These are phyloP conservation scores for Stegostoma tigrinum DNA, from an alignment of 2,113 vertebrate species.

Conservation along the genomic window DNA sequence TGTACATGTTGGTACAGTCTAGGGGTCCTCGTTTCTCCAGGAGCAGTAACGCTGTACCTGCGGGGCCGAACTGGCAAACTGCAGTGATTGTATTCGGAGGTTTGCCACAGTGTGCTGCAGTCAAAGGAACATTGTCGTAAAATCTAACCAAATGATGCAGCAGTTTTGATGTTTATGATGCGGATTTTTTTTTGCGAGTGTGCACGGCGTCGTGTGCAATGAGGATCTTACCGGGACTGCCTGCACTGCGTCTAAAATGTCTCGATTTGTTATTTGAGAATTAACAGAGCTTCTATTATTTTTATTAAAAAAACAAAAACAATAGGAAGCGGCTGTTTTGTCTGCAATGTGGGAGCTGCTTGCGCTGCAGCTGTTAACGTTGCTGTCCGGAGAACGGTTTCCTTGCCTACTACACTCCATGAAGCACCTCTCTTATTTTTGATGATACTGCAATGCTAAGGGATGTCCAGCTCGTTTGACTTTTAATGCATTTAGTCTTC, in stretches of 20 bases:
- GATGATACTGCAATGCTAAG: constrained; percentile 28
- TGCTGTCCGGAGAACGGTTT: background rate
- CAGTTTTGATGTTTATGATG: constrained; percentile 37
- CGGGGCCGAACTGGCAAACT: background rate
- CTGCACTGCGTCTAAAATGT: constrained; percentile 35
- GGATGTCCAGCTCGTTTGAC: background rate
- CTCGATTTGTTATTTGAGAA: constrained; percentile 2
- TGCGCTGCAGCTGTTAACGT: background rate
- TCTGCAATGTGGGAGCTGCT: constrained; percentile 14
- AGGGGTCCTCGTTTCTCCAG: no score
- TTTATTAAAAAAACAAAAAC: no score
- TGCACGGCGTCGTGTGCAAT: constrained; percentile 22
- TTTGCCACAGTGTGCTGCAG: constrained; percentile 24
- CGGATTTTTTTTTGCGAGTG: constrained; percentile 34
- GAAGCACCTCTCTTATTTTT: constrained; percentile 1
- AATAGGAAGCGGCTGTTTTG: background rate
- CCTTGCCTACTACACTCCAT: constrained; percentile 3
- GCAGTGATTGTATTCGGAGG: constrained; percentile 24
- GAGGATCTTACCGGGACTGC: constrained; percentile 14
- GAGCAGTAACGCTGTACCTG: constrained; percentile 21
- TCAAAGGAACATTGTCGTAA: constrained; percentile 29
- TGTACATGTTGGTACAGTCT: background rate
- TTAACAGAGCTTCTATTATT: background rate
- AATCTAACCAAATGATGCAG: constrained; percentile 36
- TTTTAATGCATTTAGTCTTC: constrained; percentile 28